Conservation (phyloP, 2,113 vertebrate genomes). For the Sialia sialis region DNA sequence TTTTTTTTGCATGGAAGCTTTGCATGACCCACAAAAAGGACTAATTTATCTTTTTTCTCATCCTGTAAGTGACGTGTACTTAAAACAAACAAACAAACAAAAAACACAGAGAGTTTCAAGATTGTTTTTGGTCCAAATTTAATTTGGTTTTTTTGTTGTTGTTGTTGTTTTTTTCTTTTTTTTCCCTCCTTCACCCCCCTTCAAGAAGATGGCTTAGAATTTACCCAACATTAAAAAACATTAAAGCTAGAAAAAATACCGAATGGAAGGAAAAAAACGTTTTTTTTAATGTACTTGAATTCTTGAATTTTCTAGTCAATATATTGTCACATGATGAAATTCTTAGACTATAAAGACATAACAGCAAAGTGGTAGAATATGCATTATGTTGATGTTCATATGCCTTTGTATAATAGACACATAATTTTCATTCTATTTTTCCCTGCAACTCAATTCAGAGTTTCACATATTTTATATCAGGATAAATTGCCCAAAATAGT, state of each 20-base stretch:
- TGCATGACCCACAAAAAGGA: not conserved
- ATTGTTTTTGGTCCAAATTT: accelerated
- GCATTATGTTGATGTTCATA: not conserved
- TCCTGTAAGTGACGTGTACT: not conserved
- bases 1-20: not conserved
- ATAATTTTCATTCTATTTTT: not conserved
- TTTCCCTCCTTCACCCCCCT: no score
- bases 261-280: accelerated
- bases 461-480: not conserved
- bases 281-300: not conserved
- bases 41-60: not conserved
- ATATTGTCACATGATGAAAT: not conserved
- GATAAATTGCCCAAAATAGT: not conserved
- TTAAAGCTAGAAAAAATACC: not conserved
- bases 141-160: no score
- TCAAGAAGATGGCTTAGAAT: not conserved
- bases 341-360: not conserved
- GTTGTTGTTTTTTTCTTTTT: no score
- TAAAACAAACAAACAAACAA: no score
- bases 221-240: not conserved
- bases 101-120: accelerated
- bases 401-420: not conserved
- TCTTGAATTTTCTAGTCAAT: not conserved
- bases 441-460: not conserved
- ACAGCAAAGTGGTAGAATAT: not conserved